Percentiles rank a stretch among this genome's conserved stretches.
These are phyloP conservation scores for Dipodomys stephensi DNA, from an alignment of 2,113 vertebrate genomes.

Conservation along the genomic window DNA sequence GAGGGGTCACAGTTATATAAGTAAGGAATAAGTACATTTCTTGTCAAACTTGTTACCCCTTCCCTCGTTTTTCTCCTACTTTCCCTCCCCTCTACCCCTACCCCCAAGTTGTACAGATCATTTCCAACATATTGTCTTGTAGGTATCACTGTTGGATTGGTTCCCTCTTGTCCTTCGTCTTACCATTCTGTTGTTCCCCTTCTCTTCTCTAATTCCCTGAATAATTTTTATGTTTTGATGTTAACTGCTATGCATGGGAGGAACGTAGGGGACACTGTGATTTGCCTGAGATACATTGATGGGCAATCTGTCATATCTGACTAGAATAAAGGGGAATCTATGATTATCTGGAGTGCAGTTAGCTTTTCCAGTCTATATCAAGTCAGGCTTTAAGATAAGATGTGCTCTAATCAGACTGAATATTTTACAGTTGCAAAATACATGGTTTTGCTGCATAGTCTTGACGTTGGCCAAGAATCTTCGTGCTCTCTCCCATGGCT, in stretches of 20 bases:
- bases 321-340: neutral
- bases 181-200: no score
- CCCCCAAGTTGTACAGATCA: no score
- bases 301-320: neutral
- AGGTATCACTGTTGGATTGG: no score
- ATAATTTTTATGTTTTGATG: slow-evolving; percentile 37
- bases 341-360: neutral
- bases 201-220: neutral
- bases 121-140: no score
- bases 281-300: neutral
- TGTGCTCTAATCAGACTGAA: neutral
- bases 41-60: no score
- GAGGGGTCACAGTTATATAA: no score
- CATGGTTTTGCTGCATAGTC: neutral
- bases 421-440: neutral
- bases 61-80: no score
- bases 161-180: no score
- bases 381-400: slow-evolving; percentile 6
- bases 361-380: slow-evolving; percentile 1
- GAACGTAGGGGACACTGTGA: neutral
- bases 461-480: neutral
- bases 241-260: neutral
- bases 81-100: no score
- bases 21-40: no score
- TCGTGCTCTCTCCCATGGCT: neutral